Evolutionary conservation across 1,140 invertebrate species (phyloP).

Genomic region (Charaxes varanes): DNA sequence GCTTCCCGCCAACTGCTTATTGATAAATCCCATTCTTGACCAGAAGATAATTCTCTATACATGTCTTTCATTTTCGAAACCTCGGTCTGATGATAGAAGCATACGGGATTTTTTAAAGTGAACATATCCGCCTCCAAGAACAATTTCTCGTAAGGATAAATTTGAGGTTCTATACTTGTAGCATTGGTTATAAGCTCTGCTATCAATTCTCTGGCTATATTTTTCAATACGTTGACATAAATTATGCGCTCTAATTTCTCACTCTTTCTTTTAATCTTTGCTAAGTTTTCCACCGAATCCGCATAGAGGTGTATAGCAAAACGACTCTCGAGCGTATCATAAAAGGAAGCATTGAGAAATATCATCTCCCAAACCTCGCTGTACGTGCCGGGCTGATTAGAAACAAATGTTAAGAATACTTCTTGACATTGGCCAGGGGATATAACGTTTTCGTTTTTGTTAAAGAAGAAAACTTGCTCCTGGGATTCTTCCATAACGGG

Average conservation of each 20-base stretch:
- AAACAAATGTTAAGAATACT: conserved; percentile 47
- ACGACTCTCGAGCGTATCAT: conserved; percentile 35
- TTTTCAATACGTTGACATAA: conserved; percentile 31
- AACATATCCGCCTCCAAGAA: conserved; percentile 56
- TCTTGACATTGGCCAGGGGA: conserved; percentile 48
- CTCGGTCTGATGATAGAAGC: conserved; percentile 61
- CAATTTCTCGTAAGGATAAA: conserved; percentile 49
- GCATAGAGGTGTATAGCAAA: conserved; percentile 38
- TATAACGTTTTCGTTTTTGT: conserved; percentile 60
- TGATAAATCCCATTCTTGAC: conserved; percentile 46
- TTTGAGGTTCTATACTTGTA: conserved; percentile 29
- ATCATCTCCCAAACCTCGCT: conserved; percentile 50
- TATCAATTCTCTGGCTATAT: conserved; percentile 27
- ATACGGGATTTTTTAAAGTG: conserved; percentile 57
- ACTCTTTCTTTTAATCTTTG: conserved; percentile 27
- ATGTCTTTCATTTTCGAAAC: conserved; percentile 45
- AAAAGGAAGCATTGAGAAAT: conserved; percentile 44
- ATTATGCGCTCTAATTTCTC: conserved; percentile 35
- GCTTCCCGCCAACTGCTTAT: conserved; percentile 42
- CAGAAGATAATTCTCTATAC: conserved; percentile 44
- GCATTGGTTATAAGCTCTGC: conserved; percentile 31
- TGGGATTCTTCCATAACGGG: conserved; percentile 32
- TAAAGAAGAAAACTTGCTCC: conserved; percentile 62
- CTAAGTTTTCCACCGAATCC: conserved; percentile 43
- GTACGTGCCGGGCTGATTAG: conserved; percentile 41